phyloP scores from a whole-genome alignment of 2,797 vertebrate genomes.

The Mallotus villosus region DNA sequence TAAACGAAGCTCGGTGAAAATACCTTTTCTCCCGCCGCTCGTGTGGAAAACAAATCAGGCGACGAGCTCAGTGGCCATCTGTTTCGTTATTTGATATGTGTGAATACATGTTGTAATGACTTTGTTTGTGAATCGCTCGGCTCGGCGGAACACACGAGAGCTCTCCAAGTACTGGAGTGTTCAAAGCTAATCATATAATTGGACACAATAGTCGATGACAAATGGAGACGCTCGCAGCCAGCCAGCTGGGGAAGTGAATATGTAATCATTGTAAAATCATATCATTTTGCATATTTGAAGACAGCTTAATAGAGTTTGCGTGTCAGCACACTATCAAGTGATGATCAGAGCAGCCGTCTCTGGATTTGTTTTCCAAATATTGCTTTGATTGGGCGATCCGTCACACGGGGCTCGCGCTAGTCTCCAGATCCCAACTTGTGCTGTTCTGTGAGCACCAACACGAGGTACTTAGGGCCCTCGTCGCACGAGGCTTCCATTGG shows the following conservation, averaged over 20 bases:
- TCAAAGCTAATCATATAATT: slow-evolving; percentile 99
- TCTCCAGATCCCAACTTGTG: slow-evolving; percentile 31
- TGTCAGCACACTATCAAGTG: slow-evolving; percentile 84
- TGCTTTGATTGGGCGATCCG: slow-evolving; percentile 53
- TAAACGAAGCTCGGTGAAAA: slow-evolving; percentile 99
- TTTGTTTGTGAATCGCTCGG: slow-evolving; percentile 99
- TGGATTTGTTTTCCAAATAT: slow-evolving; percentile 66
- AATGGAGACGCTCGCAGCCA: slow-evolving; percentile 99
- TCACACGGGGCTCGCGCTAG: slow-evolving; percentile 51
- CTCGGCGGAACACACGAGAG: slow-evolving; percentile 98
- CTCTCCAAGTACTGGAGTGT: slow-evolving; percentile 99
- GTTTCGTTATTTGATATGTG: slow-evolving; percentile 99
- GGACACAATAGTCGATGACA: slow-evolving; percentile 99
- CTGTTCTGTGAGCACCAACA: neutral
- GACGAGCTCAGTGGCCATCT: slow-evolving; percentile 98
- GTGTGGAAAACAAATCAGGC: slow-evolving; percentile 98
- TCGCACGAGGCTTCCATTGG: no score
- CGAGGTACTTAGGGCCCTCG: no score
- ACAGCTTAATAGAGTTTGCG: slow-evolving; percentile 97
- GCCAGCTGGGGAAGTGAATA: slow-evolving; percentile 99
- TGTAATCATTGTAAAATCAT: slow-evolving; percentile 99
- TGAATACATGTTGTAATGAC: slow-evolving; percentile 99
- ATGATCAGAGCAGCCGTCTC: slow-evolving; percentile 71
- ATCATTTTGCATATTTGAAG: slow-evolving; percentile 99
- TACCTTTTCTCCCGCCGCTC: slow-evolving; percentile 87